phyloP scores from a whole-genome alignment of 2,113 vertebrate genomes.

The Solea senegalensis region DNA sequence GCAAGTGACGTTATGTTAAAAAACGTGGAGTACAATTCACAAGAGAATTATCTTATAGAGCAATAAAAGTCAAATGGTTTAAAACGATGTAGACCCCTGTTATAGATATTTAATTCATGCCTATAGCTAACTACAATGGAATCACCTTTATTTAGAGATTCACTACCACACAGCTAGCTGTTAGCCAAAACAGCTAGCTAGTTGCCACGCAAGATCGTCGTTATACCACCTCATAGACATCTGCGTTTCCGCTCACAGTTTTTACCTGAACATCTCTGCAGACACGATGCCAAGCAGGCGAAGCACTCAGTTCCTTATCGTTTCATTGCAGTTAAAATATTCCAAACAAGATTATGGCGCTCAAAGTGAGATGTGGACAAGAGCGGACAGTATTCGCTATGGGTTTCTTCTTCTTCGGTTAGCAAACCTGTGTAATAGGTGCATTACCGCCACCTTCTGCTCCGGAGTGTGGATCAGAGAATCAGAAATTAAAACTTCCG shows the following conservation, averaged over 20 bases:
- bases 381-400: too few relatives aligned
- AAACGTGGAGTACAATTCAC: too few relatives aligned
- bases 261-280: slow-evolving; percentile 66
- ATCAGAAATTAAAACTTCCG: too few relatives aligned
- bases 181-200: slow-evolving; percentile 24
- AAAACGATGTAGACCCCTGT: not conserved
- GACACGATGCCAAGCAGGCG: slow-evolving; percentile 37
- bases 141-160: not conserved
- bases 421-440: too few relatives aligned
- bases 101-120: too few relatives aligned
- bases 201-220: slow-evolving; percentile 20
- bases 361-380: not conserved
- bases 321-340: not conserved
- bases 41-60: too few relatives aligned
- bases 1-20: too few relatives aligned
- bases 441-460: too few relatives aligned
- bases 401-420: too few relatives aligned
- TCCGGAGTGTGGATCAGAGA: too few relatives aligned
- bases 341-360: not conserved
- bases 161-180: not conserved
- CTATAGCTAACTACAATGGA: not conserved
- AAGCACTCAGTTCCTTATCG: slow-evolving; percentile 15
- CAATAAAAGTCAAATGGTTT: too few relatives aligned
- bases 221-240: not conserved
- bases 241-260: not conserved